These are phyloP conservation scores for Matsumyia berberina DNA, from an alignment of 2,888 invertebrate species.

Conservation along the genomic window DNA sequence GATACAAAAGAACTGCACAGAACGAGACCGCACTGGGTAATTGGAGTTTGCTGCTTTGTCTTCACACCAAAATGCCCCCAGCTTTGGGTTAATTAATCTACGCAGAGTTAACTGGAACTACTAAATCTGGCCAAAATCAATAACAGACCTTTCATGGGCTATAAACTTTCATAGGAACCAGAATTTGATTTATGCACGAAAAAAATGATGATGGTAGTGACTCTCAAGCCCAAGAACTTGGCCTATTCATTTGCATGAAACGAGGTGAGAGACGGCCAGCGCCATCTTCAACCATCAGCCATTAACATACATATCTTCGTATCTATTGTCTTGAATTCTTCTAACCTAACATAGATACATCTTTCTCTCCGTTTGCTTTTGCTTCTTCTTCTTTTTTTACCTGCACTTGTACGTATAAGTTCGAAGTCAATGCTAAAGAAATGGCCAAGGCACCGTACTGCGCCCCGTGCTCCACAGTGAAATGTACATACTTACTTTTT, in stretches of 20 bases:
- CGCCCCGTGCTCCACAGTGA: not conserved
- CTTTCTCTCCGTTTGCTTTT: no score
- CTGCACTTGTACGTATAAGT: conserved; percentile 60
- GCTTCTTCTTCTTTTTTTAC: conserved; percentile 15
- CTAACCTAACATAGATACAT: conserved; percentile 18
- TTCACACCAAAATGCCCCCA: conserved; percentile 17
- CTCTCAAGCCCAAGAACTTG: conserved; percentile 25
- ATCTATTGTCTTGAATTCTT: conserved; percentile 64
- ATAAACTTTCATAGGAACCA: conserved; percentile 46
- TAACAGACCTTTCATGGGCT: conserved; percentile 60
- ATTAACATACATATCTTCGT: conserved; percentile 61
- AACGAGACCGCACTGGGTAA: conserved; percentile 41
- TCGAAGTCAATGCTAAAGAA: conserved; percentile 74
- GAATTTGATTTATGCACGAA: conserved; percentile 31
- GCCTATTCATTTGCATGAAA: conserved; percentile 41
- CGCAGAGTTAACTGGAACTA: conserved; percentile 37
- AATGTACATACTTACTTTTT: conserved; percentile 11
- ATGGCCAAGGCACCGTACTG: conserved; percentile 40
- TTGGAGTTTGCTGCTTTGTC: conserved; percentile 54
- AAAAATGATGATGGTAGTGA: not conserved
- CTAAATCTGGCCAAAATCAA: conserved; percentile 45
- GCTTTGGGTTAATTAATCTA: conserved; percentile 46
- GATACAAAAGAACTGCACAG: conserved; percentile 62
- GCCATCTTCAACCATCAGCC: conserved; percentile 53
- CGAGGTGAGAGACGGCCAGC: conserved; percentile 5